Evolutionary conservation across 2,113 vertebrate species (phyloP), one percentile per base, ranked within the genome.

Genomic region (Columba janthina): DNA sequence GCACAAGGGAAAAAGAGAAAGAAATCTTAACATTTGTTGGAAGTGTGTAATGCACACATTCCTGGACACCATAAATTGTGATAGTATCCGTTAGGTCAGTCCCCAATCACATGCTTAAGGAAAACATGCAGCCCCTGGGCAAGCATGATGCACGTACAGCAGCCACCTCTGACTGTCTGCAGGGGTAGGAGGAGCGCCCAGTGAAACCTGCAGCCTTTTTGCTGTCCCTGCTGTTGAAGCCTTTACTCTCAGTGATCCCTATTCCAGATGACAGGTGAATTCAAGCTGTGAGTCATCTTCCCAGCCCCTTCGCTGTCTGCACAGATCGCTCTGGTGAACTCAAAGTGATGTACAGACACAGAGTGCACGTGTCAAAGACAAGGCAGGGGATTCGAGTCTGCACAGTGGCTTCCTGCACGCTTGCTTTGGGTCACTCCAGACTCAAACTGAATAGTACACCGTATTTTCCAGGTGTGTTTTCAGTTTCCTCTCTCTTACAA

Each of bases 41-140:
- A 34, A 15, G 10, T 3, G 5, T 7, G 5, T 44, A 15, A 72
- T 0, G 0, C 29, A 46, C 15, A n/a, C 53, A 24, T 25, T n/a
- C 21, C 64, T 46, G 70, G 80, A 34, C 15, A 11, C 15, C 8
- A 5, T 0, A 85, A 36, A 22, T 3, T 50, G 12, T 11, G 16
- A 38, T 15, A 70, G 22, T 15, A 50, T 17, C 44, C 11, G 16
- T 38, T 51, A 77, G 15, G 26, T 32, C 22, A 74, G 44, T 34
- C 72, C 58, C 46, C 70, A 62, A 46, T 14, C 21, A 57, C 84
- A 79, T 2, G 11, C 2, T 0, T 18, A n/a, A 51, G 32, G 51
- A 16, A 65, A 88, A 56, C 5, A 6, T 0, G 7, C 34, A 82
- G 4, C 10, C 54, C n/a, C 67, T 71, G 74, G 34, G 57, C 17